Evolutionary conservation across 2,797 vertebrate species (phyloP).

Genomic region (Mus spretus): DNA sequence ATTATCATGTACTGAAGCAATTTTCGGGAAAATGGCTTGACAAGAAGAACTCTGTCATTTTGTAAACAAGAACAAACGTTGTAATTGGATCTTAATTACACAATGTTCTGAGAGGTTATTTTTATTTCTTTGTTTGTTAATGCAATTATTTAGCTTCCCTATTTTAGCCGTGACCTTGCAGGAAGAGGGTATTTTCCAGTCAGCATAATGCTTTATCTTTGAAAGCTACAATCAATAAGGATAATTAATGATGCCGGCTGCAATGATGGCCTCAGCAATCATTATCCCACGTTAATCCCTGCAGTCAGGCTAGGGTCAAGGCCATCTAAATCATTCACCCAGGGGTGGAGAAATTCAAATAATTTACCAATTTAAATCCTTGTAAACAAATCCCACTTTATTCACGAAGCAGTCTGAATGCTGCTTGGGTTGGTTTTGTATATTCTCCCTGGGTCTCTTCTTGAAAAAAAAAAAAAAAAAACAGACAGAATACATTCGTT

Average conservation of each 20-base stretch:
- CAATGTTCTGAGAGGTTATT: slow-evolving; percentile 90
- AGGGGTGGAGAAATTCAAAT: slow-evolving; percentile 99
- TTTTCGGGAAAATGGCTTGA: slow-evolving; percentile 87
- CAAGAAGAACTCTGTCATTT: slow-evolving; percentile 87
- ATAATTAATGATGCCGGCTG: slow-evolving; percentile 99
- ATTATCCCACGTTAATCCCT: slow-evolving; percentile 99
- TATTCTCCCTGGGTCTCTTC: slow-evolving; percentile 26
- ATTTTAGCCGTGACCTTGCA: slow-evolving; percentile 99
- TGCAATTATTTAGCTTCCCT: slow-evolving; percentile 94
- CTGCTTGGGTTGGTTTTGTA: slow-evolving; percentile 47
- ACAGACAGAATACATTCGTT: background rate
- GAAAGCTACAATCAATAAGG: slow-evolving; percentile 99
- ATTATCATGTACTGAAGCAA: slow-evolving; percentile 85
- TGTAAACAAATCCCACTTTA: slow-evolving; percentile 89
- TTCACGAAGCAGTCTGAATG: slow-evolving; percentile 82
- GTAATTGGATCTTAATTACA: slow-evolving; percentile 93
- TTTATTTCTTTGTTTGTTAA: slow-evolving; percentile 94
- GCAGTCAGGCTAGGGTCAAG: slow-evolving; percentile 98
- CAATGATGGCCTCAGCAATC: slow-evolving; percentile 99
- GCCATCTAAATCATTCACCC: slow-evolving; percentile 97
- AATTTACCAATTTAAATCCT: slow-evolving; percentile 95
- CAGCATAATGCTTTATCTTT: slow-evolving; percentile 99
- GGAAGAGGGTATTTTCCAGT: slow-evolving; percentile 98
- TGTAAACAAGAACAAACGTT: slow-evolving; percentile 85
- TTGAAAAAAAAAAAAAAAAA: background rate